A percentile compares a stretch with the other conserved stretches of the same genome.
Evolutionary conservation across 2,113 vertebrate genomes (phyloP).

Genomic region (Myrmecobius fasciatus): DNA sequence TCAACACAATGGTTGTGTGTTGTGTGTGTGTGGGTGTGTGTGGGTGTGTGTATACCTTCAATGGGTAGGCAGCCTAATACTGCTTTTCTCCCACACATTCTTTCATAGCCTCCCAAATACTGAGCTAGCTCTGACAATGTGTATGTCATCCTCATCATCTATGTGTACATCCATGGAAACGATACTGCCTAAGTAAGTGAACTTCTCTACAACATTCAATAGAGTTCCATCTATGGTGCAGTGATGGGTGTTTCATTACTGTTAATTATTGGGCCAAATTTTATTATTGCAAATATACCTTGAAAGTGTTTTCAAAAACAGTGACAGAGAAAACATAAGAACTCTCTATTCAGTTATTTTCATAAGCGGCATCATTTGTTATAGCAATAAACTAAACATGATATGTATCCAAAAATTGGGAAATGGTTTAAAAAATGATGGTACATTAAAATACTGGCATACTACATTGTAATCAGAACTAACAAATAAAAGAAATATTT

Average conservation of each 20-base stretch:
- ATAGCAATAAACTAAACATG: not conserved
- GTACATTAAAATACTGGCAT: not conserved
- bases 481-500: not conserved
- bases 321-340: not conserved
- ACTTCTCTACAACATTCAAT: too few species aligned
- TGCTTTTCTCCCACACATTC: too few species aligned
- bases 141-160: too few species aligned
- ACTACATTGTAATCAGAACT: not conserved
- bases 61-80: too few species aligned
- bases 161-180: too few species aligned
- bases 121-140: too few species aligned
- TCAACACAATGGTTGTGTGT: too few species aligned
- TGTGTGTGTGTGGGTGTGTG: too few species aligned
- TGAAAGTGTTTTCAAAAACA: not conserved
- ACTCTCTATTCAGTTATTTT: not conserved
- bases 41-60: too few species aligned
- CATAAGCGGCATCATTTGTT: not conserved
- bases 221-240: too few species aligned
- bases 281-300: not conserved
- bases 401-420: not conserved
- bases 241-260: not conserved
- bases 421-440: not conserved
- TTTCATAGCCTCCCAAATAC: too few species aligned
- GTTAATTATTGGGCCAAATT: not conserved
- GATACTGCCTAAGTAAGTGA: too few species aligned